Percentiles rank a stretch among this genome's conserved stretches.
phyloP scores from a whole-genome alignment of 2,797 vertebrate species.

The Argya squamiceps region DNA sequence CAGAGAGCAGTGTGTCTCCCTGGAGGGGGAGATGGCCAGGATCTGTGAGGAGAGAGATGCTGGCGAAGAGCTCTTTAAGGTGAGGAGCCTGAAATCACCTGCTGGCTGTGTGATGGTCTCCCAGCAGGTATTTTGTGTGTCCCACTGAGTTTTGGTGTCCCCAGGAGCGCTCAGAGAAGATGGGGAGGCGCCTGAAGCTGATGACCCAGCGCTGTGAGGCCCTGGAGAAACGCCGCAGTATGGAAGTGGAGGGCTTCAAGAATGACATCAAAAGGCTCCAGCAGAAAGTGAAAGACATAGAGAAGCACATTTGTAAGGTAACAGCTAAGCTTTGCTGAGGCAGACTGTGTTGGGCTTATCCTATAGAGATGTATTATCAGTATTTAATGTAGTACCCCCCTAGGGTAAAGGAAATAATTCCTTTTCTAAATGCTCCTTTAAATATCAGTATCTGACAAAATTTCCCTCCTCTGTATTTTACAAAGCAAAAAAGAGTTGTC shows the following conservation, averaged over 20 bases:
- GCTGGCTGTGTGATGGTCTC: neutral
- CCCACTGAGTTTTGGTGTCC: neutral
- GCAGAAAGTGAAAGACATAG: slow-evolving; percentile 91
- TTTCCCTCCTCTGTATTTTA: neutral
- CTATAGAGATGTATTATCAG: neutral
- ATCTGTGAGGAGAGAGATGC: slow-evolving; percentile 88
- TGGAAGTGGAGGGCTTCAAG: slow-evolving; percentile 96
- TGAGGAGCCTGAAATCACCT: slow-evolving; percentile 39
- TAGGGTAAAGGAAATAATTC: neutral
- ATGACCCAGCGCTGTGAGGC: slow-evolving; percentile 92
- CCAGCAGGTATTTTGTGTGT: neutral
- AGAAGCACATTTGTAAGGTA: slow-evolving; percentile 93
- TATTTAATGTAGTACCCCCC: neutral
- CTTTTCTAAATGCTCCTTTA: neutral
- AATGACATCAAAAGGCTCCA: slow-evolving; percentile 89
- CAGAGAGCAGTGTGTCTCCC: slow-evolving; percentile 88
- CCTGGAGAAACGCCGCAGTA: slow-evolving; percentile 86
- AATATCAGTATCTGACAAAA: neutral
- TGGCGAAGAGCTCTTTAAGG: slow-evolving; percentile 90
- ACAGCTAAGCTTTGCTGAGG: neutral
- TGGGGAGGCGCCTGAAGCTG: slow-evolving; percentile 88
- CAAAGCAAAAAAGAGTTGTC: neutral
- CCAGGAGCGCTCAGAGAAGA: slow-evolving; percentile 91
- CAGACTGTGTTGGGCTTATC: neutral
- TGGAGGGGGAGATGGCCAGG: slow-evolving; percentile 89